Evolutionary conservation across 2,797 vertebrate genomes (phyloP).

Genomic region (Propithecus perrieri): DNA sequence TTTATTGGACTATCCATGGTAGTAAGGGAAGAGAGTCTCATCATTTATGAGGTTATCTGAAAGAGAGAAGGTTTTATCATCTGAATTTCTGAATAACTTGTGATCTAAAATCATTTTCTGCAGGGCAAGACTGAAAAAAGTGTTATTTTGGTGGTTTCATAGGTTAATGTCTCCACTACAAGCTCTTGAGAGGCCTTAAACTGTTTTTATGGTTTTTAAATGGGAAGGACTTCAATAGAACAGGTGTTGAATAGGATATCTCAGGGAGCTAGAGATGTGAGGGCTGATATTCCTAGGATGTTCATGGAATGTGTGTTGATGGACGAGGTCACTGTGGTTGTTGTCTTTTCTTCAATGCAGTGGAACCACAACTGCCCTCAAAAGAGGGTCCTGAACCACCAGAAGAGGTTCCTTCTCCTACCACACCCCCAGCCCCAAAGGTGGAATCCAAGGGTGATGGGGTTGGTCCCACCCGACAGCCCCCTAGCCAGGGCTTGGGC

Average conservation of each 20-base stretch:
- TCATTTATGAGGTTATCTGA: not conserved
- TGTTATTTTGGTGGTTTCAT: not conserved
- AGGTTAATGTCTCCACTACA: not conserved
- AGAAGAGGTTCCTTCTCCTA: slow-evolving; percentile 76
- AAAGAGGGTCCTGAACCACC: slow-evolving; percentile 79
- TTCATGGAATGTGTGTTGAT: not conserved
- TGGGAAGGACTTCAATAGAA: not conserved
- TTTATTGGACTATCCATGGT: not conserved
- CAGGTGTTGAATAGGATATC: not conserved
- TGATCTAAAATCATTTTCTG: not conserved
- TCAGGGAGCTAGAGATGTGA: not conserved
- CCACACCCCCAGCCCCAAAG: slow-evolving; percentile 69
- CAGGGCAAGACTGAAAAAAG: not conserved
- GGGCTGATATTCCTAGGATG: not conserved
- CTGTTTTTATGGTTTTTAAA: not conserved
- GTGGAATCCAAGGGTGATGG: slow-evolving; percentile 86
- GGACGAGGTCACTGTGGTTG: not conserved
- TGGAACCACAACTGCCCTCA: slow-evolving; percentile 83
- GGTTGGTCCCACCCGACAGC: slow-evolving; percentile 86
- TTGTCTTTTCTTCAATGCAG: slow-evolving; percentile 29
- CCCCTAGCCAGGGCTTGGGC: slow-evolving; percentile 85
- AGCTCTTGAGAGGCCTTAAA: not conserved
- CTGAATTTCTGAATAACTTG: not conserved
- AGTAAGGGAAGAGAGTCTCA: not conserved
- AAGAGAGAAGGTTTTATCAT: not conserved